Base-by-base conservation (phyloP, 2,888 invertebrate species). In the Baronia brevicornis region DNA sequence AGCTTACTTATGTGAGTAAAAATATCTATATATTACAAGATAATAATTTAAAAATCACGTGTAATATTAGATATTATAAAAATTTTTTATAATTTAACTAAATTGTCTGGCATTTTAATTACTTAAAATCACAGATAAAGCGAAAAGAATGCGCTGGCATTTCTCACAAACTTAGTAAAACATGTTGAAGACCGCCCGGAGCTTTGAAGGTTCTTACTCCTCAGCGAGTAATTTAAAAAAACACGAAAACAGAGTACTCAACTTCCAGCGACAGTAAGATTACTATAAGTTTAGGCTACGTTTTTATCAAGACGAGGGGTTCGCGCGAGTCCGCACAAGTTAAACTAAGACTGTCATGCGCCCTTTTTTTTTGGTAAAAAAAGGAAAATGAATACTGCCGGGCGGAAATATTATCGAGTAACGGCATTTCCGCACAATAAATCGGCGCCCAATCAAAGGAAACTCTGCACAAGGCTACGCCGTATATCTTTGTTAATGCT, bases 371-470 rank as follows among this genome's bases (percentile, higher is more conserved):
- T 75, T 58, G 60, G 65, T 69, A 73, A 82, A 82, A 84, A 80
- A 79, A 65, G 79, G 72, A 79, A 84, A 84, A 72, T 75, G 80
- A 78, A 82, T 71, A 72, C 71, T 65, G 62, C 63, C 54, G 69
- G 65, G 74, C 84, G 85, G 85, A 85, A 82, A 84, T 84, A 84
- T 85, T 84, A 84, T 74, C 55, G 62, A 74, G 72, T 77, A 79
- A 79, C 80, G 74, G 77, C 72, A 73, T 84, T 85, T 85, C 85
- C 84, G 84, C 79, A 67, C 84, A 73, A 85, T 85, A 85, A 84
- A 84, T 84, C 73, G 74, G 68, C 70, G 71, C 65, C 80, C 75
- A 85, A 84, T 85, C 84, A 84, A 82, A 82, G 73, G 77, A 75
- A 73, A 62, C 63, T 68, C 65, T 52, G 63, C 60, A 47, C 59